Evolutionary conservation across 1,140 invertebrate species (phyloP).

Genomic region (Apis cerana): DNA sequence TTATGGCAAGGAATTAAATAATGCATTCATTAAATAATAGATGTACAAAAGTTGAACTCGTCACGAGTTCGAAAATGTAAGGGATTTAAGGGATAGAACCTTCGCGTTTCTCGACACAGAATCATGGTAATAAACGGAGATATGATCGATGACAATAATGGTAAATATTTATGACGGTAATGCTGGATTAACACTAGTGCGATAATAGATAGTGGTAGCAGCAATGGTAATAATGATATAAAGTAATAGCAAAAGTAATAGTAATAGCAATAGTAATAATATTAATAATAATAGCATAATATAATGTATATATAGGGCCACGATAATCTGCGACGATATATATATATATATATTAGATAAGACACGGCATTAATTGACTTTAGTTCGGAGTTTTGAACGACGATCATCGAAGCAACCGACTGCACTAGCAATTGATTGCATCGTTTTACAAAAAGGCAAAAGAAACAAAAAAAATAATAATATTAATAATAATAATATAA

Average conservation of each 20-base stretch:
- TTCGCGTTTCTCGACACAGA: neutral
- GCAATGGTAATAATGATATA: neutral
- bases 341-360: slow-evolving; percentile 1
- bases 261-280: neutral
- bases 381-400: slow-evolving; percentile 20
- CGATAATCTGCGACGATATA: slow-evolving; percentile 5
- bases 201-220: neutral
- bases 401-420: slow-evolving; percentile 29
- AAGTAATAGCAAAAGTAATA: neutral
- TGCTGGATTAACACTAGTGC: neutral
- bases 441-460: neutral
- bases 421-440: slow-evolving; percentile 39
- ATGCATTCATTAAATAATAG: slow-evolving; percentile 12
- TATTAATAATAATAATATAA: neutral
- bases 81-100: neutral
- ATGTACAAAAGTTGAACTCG: neutral
- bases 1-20: slow-evolving; percentile 25
- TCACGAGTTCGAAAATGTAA: neutral
- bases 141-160: slow-evolving; percentile 13
- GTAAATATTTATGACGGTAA: neutral
- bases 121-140: slow-evolving; percentile 1
- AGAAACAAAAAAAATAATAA: slow-evolving; percentile 13
- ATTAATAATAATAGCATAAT: slow-evolving; percentile 47
- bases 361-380: slow-evolving; percentile 33
- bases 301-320: slow-evolving; percentile 9